Conservation (phyloP, 1,140 invertebrate species). For the Caenorhabditis inopinata region DNA sequence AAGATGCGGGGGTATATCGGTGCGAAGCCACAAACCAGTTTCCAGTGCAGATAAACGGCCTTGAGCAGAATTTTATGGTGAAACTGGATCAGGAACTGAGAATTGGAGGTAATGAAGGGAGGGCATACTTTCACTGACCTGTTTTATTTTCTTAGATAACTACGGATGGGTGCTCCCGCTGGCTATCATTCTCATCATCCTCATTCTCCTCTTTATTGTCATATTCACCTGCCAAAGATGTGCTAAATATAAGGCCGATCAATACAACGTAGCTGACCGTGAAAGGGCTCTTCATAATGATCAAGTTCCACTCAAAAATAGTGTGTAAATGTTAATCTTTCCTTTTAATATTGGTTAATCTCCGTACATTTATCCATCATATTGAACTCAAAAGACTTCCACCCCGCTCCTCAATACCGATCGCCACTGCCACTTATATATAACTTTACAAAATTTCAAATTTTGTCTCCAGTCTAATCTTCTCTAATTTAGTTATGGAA, state of each 20-base stretch:
- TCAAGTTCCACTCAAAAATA: not conserved
- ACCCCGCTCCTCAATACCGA: not conserved
- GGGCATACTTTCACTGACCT: too few species aligned
- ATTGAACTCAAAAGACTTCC: too few species aligned
- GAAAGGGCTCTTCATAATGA: constrained; percentile 4
- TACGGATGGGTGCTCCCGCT: constrained; percentile 41
- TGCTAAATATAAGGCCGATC: constrained; percentile 35
- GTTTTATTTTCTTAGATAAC: not conserved
- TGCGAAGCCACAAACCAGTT: constrained; percentile 35
- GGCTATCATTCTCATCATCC: constrained; percentile 39
- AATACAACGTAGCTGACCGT: constrained; percentile 40
- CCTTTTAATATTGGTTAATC: not conserved
- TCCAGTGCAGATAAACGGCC: not conserved
- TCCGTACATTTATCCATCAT: too few species aligned
- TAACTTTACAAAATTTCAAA: too few species aligned
- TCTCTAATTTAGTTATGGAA: too few species aligned
- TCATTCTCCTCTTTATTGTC: constrained; percentile 39
- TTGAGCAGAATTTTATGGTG: not conserved
- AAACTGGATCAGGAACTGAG: constrained; percentile 34
- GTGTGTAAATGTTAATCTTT: constrained; percentile 1
- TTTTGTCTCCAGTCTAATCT: too few species aligned
- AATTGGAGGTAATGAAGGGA: constrained; percentile 4
- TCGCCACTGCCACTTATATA: not conserved
- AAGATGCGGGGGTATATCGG: constrained; percentile 9
- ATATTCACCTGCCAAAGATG: constrained; percentile 34